These are phyloP conservation scores for Allacma fusca DNA, from an alignment of 2,888 invertebrate genomes.

Conservation along the genomic window DNA sequence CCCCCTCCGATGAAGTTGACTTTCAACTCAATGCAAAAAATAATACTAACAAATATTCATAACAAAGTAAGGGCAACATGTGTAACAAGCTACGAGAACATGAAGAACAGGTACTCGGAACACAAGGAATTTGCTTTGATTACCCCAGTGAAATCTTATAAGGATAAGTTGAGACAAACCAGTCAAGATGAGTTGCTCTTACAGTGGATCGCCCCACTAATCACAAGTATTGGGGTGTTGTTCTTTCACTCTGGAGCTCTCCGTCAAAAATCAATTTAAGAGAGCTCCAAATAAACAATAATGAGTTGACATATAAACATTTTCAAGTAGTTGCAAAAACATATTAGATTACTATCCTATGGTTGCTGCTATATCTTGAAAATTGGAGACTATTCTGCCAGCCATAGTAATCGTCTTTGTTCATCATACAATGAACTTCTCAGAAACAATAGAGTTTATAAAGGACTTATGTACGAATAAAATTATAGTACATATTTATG, in stretches of 20 bases:
- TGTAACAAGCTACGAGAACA: no score
- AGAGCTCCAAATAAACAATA: not conserved
- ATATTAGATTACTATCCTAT: no score
- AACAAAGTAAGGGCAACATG: not conserved
- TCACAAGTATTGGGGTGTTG: not conserved
- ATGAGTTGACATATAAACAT: no score
- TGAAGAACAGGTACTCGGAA: not conserved
- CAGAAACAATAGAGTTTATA: no score
- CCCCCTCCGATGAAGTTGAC: not conserved
- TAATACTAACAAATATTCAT: not conserved
- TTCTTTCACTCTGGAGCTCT: not conserved
- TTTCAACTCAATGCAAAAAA: not conserved
- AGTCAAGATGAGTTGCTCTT: slow-evolving; percentile 5
- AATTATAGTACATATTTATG: no score
- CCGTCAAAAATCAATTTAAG: not conserved
- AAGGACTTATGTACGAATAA: no score
- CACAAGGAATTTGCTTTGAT: not conserved
- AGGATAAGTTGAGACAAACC: not conserved
- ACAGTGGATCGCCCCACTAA: not conserved
- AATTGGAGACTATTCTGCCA: no score
- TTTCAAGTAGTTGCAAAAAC: no score
- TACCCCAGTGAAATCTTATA: not conserved
- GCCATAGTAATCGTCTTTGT: no score
- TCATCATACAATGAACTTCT: no score
- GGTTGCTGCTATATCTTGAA: no score